Conservation (phyloP, 2,797 vertebrate genomes). For the Alfaro cultratus region DNA sequence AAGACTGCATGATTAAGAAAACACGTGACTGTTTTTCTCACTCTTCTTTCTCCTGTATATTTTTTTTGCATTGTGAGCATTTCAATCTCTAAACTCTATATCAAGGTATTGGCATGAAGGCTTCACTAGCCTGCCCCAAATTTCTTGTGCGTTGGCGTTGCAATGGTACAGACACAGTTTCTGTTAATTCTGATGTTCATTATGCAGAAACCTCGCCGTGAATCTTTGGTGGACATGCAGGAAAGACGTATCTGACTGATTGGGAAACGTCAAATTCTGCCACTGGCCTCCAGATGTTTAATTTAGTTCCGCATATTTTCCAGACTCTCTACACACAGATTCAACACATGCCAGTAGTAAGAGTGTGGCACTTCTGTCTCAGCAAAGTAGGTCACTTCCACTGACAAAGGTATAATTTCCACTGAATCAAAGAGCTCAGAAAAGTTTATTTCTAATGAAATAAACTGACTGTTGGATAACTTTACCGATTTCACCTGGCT, state of each 20-base stretch:
- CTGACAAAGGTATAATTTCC: conserved; percentile 46
- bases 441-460: conserved; percentile 61
- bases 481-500: not conserved
- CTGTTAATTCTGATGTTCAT: not conserved
- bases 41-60: not conserved
- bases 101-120: not conserved
- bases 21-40: not conserved
- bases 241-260: not conserved
- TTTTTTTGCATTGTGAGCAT: not conserved
- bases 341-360: not conserved
- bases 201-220: not conserved
- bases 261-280: not conserved
- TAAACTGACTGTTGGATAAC: conserved; percentile 2
- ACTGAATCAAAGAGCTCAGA: conserved; percentile 20
- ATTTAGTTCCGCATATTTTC: not conserved
- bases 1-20: not conserved
- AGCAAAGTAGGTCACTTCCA: conserved; percentile 8
- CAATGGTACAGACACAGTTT: not conserved
- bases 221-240: not conserved
- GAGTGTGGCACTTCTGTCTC: conserved; percentile 10
- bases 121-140: not conserved
- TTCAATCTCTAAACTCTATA: not conserved
- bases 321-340: not conserved
- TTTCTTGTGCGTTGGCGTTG: not conserved
- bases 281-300: not conserved